Conservation (phyloP, 2,797 vertebrate genomes). For the Galaxias olidus region DNA sequence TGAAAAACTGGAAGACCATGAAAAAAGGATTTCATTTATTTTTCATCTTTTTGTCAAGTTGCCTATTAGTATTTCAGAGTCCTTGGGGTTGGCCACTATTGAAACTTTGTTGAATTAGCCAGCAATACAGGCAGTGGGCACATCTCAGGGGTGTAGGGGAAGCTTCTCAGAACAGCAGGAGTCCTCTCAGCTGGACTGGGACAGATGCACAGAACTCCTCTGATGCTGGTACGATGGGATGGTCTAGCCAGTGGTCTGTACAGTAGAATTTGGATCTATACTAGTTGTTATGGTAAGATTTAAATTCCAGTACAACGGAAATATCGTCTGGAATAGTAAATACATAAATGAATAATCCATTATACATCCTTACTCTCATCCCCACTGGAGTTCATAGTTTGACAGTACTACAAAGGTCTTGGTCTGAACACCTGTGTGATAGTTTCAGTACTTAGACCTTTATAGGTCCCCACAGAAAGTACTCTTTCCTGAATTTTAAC, state of each 20-base stretch:
- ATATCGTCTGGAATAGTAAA: too few relatives aligned
- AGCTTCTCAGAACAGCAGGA: constrained; percentile 52
- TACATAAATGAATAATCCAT: too few relatives aligned
- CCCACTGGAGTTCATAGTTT: too few relatives aligned
- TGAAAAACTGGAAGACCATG: constrained; percentile 80
- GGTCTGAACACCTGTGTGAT: too few relatives aligned
- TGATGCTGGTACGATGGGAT: constrained; percentile 56
- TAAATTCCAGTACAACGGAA: too few relatives aligned
- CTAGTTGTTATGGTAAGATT: too few relatives aligned
- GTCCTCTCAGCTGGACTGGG: constrained; percentile 66
- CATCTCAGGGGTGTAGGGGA: constrained; percentile 49
- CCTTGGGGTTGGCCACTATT: constrained; percentile 69
- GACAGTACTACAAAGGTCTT: too few relatives aligned
- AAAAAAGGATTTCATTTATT: constrained; percentile 80
- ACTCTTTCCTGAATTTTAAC: too few relatives aligned
- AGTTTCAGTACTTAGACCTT: too few relatives aligned
- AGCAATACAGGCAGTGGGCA: constrained; percentile 67
- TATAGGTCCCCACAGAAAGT: too few relatives aligned
- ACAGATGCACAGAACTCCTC: constrained; percentile 73
- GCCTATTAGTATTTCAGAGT: constrained; percentile 80
- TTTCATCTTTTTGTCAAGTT: constrained; percentile 83
- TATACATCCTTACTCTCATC: too few relatives aligned
- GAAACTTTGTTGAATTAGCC: constrained; percentile 81
- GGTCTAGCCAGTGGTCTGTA: constrained; percentile 37
- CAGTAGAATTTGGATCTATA: too few relatives aligned